Conservation (phyloP, 2,888 invertebrate genomes). For the Pachydiplax longipennis region DNA sequence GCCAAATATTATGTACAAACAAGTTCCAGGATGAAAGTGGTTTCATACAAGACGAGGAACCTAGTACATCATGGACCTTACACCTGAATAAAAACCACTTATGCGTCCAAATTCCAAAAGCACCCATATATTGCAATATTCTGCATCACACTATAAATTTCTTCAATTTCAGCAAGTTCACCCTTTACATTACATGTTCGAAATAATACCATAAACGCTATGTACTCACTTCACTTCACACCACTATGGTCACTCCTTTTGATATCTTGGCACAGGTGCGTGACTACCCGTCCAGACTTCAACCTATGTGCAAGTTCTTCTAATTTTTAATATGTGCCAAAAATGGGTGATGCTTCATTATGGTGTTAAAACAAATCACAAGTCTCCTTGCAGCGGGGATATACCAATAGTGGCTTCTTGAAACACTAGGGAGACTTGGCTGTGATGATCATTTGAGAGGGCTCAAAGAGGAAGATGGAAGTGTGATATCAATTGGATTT, state of each 20-base stretch:
- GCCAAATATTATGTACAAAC: conserved; percentile 36
- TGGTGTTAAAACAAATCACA: not conserved
- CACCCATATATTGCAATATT: conserved; percentile 26
- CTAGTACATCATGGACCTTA: conserved; percentile 30
- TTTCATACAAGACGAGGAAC: conserved; percentile 28
- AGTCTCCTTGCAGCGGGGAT: not conserved
- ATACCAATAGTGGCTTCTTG: not conserved
- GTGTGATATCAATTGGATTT: not conserved
- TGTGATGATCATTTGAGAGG: not conserved
- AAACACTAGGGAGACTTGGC: conserved; percentile 9
- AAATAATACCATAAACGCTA: conserved; percentile 9
- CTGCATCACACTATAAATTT: conserved; percentile 22
- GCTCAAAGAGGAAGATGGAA: not conserved
- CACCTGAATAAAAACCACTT: conserved; percentile 35
- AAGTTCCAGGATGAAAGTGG: conserved; percentile 40
- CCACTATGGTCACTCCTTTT: conserved; percentile 21
- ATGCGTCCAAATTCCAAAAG: conserved; percentile 39
- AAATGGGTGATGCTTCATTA: conserved; percentile 6
- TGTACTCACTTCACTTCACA: conserved; percentile 6
- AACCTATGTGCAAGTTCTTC: conserved; percentile 33
- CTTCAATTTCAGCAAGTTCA: conserved; percentile 2
- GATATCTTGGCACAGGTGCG: conserved; percentile 28
- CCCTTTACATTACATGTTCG: not conserved
- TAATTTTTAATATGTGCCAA: conserved; percentile 32
- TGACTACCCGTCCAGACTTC: conserved; percentile 12